Evolutionary conservation across 2,888 invertebrate genomes (phyloP).

Genomic region (Bombylius major): DNA sequence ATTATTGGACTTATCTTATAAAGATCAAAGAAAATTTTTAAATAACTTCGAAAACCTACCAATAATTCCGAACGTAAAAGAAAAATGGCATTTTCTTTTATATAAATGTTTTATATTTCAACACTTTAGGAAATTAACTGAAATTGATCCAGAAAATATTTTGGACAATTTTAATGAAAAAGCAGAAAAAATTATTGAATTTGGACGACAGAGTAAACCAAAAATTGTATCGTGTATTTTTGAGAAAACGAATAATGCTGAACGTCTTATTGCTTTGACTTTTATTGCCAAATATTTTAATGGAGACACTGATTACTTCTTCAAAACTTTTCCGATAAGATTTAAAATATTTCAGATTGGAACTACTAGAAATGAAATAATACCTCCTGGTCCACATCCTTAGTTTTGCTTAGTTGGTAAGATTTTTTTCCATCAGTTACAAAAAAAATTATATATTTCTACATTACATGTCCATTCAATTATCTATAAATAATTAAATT

Average conservation of each 20-base stretch:
- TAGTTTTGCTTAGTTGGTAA: slow-evolving; percentile 1
- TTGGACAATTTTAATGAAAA: background rate
- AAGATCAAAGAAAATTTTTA: background rate
- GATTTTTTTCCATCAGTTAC: too few species aligned
- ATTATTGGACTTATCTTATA: background rate
- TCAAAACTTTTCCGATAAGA: background rate
- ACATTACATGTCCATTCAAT: too few species aligned
- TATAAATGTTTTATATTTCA: background rate
- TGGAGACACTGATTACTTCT: background rate
- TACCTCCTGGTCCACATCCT: background rate
- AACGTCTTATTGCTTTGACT: background rate
- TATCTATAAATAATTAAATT: too few species aligned
- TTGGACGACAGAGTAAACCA: background rate
- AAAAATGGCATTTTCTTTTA: background rate
- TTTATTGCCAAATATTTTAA: background rate
- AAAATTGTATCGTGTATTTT: background rate
- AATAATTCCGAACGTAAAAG: background rate
- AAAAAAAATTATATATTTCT: too few species aligned
- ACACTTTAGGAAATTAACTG: too few species aligned
- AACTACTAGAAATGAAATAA: too few species aligned
- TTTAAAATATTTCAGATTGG: too few species aligned
- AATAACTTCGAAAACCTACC: background rate
- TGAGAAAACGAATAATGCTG: background rate
- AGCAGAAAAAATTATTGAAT: background rate
- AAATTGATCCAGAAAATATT: background rate